Base-by-base conservation (phyloP, 2,113 vertebrate species). In the Trematocara marginatum region DNA sequence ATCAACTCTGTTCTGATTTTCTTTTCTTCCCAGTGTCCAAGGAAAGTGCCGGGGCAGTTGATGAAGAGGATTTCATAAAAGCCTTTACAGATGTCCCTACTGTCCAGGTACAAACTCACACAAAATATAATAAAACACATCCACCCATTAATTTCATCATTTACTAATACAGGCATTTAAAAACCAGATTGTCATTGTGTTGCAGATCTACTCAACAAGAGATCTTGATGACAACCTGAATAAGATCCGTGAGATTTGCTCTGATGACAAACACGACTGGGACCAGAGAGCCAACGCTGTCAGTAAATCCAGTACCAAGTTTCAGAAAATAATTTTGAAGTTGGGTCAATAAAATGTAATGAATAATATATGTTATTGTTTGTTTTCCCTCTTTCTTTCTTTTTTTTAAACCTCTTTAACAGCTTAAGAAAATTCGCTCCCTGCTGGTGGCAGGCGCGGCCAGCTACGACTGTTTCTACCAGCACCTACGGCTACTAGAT, bases 201-300 rank as follows among this genome's bases (percentile, higher is more conserved):
- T 94, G 15, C 89, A 99, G 98, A 99, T 99, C 81, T 99, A 99
- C 95, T 99, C 98, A 54, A 87, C 97, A 82, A 96, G 98, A 89
- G 98, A 99, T 93, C 97, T 99, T 84, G 98, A 99, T 96, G 98
- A 99, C 95, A 99, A 98, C 20, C 95, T 99, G 90, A 99, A 99
- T 93, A 99, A 99, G 96, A 99, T 99, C 95, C 97, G 98, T 87
- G 98, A 99, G 95, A 97, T 99, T 91, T 97, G 98, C 80, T 99
- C 98, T 7, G 98, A 99, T 90, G 98, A 99, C 95, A 99, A 99
- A 92, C 98, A 99, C 4, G 98, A 99, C 92, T 99, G 98, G 98
- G 98, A 99, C 96, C 98, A 99, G 83, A 97, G 98, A 95, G 95
- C 97, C 79, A 97, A 26, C 23, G 98, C 98, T 88, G 98, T 99